Evolutionary conservation across 2,888 invertebrate species (phyloP), one percentile per base, ranked within the genome.

Genomic region (Julus scanicus): DNA sequence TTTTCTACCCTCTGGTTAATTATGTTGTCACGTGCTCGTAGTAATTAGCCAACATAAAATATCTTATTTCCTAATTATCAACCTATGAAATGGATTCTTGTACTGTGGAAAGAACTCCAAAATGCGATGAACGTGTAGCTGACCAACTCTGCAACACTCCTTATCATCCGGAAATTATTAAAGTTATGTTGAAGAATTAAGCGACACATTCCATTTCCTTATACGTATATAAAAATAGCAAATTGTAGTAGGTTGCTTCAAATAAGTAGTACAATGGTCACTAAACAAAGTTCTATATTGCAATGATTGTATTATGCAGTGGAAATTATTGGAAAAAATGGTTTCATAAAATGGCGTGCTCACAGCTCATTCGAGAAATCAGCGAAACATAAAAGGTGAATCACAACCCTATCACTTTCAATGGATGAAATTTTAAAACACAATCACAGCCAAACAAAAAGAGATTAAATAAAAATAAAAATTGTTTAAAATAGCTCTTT

Each of bases 11-110:
- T 80, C 37, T 37, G 15, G 9, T 53, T 29, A 20, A 71, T 71
- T 20, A 29, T 80, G 37, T 80, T 15, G 29, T 71, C 20, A 29
- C 37, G 29, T 80, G 80, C 80, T 80, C 15, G 37, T 15, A 39
- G 2, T 29, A 80, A 80, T 80, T 80, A 80, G 15, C 8, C 80
- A 80, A 37, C 37, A 37, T 29, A 4, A 80, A 13, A 71, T 63
- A 71, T 29, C 71, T 71, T n/a, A 71, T 11, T 71, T 71, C 71
- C 29, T 71, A 71, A 71, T 71, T 71, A 29, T n/a, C 20, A 71
- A 8, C 9, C 11, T 11, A 29, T 71, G 29, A 13, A 71, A 29
- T 71, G 9, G 29, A 29, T 29, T 4, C 13, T 71, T 8, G 29
- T 63, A 20, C 8, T 6, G 20, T 13, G 17, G 17, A 53, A 53